Evolutionary conservation across 2,113 vertebrate genomes (phyloP).

Genomic region (Pao palembangensis): DNA sequence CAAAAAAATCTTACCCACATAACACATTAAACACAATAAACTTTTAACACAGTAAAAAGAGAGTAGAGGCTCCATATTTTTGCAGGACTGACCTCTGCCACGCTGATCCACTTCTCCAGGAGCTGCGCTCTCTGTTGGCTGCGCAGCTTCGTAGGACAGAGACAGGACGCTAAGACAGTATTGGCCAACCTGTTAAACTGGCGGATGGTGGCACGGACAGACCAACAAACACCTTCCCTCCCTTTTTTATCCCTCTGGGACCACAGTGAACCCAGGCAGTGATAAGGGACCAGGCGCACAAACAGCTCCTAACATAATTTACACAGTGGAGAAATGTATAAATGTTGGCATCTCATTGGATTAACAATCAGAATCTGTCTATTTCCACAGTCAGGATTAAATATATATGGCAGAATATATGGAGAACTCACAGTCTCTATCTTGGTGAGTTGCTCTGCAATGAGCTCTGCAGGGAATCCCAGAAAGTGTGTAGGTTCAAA

Average conservation of each 20-base stretch:
- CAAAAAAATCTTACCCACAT: too few relatives aligned
- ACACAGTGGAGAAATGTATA: too few relatives aligned
- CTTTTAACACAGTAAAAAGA: background rate
- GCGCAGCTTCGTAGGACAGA: slow-evolving; percentile 76
- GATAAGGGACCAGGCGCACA: slow-evolving; percentile 83
- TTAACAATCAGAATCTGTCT: background rate
- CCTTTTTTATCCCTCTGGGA: slow-evolving; percentile 87
- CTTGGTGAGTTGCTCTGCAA: slow-evolving; percentile 87
- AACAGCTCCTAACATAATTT: slow-evolving; percentile 79
- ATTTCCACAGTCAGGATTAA: too few relatives aligned
- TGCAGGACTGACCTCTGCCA: slow-evolving; percentile 78
- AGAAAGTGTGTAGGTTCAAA: slow-evolving; percentile 77
- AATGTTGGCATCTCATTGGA: background rate
- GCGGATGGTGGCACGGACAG: slow-evolving; percentile 84
- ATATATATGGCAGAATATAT: background rate
- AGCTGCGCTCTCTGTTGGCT: slow-evolving; percentile 83
- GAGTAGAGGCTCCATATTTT: background rate
- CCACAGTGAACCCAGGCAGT: slow-evolving; percentile 88
- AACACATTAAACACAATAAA: too few relatives aligned
- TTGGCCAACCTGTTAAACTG: slow-evolving; percentile 90
- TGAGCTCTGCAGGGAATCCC: slow-evolving; percentile 76
- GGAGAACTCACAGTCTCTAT: slow-evolving; percentile 80
- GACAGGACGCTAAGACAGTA: slow-evolving; percentile 82
- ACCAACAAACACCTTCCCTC: slow-evolving; percentile 79
- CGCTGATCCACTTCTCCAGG: slow-evolving; percentile 89